Conservation (phyloP, 2,113 vertebrate genomes). For the Oncorhynchus masou region DNA sequence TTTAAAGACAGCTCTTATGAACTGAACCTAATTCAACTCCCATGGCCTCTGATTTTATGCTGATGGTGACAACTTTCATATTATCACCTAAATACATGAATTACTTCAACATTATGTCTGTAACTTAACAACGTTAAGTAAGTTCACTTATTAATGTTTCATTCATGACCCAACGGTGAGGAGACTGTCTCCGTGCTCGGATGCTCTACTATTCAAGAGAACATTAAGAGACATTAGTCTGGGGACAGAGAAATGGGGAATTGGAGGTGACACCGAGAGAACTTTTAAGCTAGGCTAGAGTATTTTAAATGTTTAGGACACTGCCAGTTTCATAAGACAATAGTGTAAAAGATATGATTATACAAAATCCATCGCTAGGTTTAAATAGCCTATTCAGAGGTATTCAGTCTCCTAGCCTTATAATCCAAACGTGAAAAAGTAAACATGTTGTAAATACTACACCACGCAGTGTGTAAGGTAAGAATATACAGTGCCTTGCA, state of each 20-base stretch:
- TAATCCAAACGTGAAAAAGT: too few relatives aligned
- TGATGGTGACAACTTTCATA: background rate
- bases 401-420: too few relatives aligned
- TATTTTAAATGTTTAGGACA: background rate
- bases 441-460: too few relatives aligned
- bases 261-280: slow-evolving; percentile 30
- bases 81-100: background rate
- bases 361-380: too few relatives aligned
- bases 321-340: background rate
- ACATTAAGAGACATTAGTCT: slow-evolving; percentile 20
- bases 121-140: background rate
- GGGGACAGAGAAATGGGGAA: slow-evolving; percentile 17
- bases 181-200: slow-evolving; percentile 6
- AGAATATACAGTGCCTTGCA: too few relatives aligned
- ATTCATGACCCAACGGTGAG: slow-evolving; percentile 17
- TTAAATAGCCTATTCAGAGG: too few relatives aligned
- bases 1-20: background rate
- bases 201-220: slow-evolving; percentile 16
- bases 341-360: background rate
- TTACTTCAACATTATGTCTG: background rate
- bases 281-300: background rate
- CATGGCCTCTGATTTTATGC: background rate
- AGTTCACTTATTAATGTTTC: background rate
- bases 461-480: too few relatives aligned
- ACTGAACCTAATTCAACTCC: background rate